Evolutionary conservation across 1,140 invertebrate species (phyloP).

Genomic region (Mamestra configurata): DNA sequence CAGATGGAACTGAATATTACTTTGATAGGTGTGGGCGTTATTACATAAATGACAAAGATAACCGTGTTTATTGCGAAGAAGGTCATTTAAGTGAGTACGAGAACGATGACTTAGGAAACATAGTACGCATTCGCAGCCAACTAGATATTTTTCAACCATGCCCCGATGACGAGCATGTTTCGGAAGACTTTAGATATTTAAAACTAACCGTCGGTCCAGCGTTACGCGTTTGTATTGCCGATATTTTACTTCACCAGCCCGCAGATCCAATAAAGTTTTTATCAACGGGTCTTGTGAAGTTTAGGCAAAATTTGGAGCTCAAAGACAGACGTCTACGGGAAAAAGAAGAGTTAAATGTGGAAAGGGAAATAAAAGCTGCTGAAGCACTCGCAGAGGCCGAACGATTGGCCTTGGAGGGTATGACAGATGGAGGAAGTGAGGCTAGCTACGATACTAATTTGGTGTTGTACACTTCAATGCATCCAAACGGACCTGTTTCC

Average conservation of each 20-base stretch:
- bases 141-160: conserved; percentile 77
- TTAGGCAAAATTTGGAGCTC: conserved; percentile 79
- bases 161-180: conserved; percentile 75
- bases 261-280: conserved; percentile 81
- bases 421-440: conserved; percentile 74
- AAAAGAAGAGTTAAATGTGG: conserved; percentile 72
- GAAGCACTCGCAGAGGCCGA: conserved; percentile 76
- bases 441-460: conserved; percentile 81
- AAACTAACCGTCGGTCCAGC: conserved; percentile 77
- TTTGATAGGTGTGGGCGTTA: conserved; percentile 82
- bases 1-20: conserved; percentile 74
- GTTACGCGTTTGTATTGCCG: conserved; percentile 76
- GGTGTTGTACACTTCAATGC: conserved; percentile 70
- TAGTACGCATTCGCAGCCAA: conserved; percentile 81
- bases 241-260: conserved; percentile 77
- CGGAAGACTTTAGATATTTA: conserved; percentile 82
- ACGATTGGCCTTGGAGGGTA: conserved; percentile 71
- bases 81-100: conserved; percentile 82
- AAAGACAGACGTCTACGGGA: conserved; percentile 73
- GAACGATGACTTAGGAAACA: conserved; percentile 83
- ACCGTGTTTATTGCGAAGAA: conserved; percentile 80
- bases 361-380: conserved; percentile 74
- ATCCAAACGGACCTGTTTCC: conserved; percentile 61
- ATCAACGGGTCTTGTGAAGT: conserved; percentile 72
- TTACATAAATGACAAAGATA: conserved; percentile 76